phyloP scores from a whole-genome alignment of 2,888 invertebrate species.

The Drosophila ustulata region DNA sequence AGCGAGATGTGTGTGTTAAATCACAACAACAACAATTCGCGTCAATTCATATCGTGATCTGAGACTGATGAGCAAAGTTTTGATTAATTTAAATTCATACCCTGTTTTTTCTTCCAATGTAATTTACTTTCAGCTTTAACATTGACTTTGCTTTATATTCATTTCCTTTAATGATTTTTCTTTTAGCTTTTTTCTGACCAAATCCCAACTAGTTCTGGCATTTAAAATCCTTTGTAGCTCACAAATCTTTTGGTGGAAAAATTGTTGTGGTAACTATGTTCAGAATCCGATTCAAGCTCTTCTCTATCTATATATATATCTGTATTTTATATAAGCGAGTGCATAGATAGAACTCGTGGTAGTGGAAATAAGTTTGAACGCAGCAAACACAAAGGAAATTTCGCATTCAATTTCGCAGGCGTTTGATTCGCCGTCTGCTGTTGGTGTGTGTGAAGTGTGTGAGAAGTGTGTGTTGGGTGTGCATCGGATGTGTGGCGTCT shows the following conservation, averaged over 20 bases:
- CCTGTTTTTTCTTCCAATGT: not conserved
- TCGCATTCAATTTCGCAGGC: slow-evolving; percentile 76
- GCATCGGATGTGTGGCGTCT: slow-evolving; percentile 26
- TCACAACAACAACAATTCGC: slow-evolving; percentile 37
- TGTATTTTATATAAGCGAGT: slow-evolving; percentile 17
- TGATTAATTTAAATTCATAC: slow-evolving; percentile 65
- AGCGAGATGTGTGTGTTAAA: slow-evolving; percentile 34
- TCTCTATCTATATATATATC: slow-evolving; percentile 18
- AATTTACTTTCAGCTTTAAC: slow-evolving; percentile 12
- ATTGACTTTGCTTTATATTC: not conserved
- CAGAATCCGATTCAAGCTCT: slow-evolving; percentile 21
- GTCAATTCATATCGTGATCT: not conserved
- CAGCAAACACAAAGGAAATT: slow-evolving; percentile 69
- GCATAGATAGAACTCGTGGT: slow-evolving; percentile 17
- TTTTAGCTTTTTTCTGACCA: slow-evolving; percentile 15
- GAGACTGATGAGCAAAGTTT: slow-evolving; percentile 64
- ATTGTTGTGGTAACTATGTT: slow-evolving; percentile 74
- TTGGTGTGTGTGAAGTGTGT: slow-evolving; percentile 35
- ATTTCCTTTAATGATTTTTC: not conserved
- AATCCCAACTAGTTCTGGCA: slow-evolving; percentile 18
- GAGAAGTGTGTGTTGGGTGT: slow-evolving; percentile 6
- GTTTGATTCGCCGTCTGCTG: slow-evolving; percentile 64
- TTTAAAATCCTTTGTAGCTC: slow-evolving; percentile 65
- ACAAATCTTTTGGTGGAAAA: slow-evolving; percentile 68
- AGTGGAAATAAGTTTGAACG: slow-evolving; percentile 62